Base-by-base conservation (phyloP, 2,888 invertebrate species). In the Seladonia tumulorum region DNA sequence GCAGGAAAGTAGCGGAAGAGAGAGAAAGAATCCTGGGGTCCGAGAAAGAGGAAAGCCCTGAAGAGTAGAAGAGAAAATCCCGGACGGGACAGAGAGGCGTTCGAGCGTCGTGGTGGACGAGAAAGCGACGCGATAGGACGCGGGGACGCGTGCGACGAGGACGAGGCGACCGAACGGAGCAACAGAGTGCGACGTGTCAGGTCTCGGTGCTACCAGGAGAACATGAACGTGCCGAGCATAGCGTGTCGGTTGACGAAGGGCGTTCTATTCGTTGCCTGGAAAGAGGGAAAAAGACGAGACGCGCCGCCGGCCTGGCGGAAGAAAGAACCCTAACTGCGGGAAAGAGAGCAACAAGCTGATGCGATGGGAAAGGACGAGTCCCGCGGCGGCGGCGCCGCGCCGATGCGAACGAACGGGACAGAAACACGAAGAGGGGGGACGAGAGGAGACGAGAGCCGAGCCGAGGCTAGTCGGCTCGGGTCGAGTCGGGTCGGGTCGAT, bases 131-230 rank as follows among this genome's bases (percentile, higher is more conserved):
- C 5, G 68, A 87, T 87, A 86, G 86, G 81, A 73, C 53, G 71
- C 63, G 75, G 68, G 83, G 76, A 87, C 76, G 86, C 57, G 88
- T 86, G 90, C 83, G 88, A 92, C 88, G 91, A 93, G 89, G 91
- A 91, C 76, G 89, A 82, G 86, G 45, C 80, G 88, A 89, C 76
- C 83, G 88, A 89, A 88, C 89, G 91, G 94, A 94, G 94, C 93
- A 94, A 94, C 94, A 94, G 94, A 94, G 94, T 94, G 94, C 94
- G 93, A 93, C 93, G 93, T 93, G 93, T 90, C 92, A 92, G 93
- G 93, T 93, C 92, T 94, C 93, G 93, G 93, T 87, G 92, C 88
- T 91, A 95, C 92, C 94, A 94, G 94, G 94, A 91, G 94, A 94
- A 92, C 94, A 95, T 93, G 92, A 86, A 45, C 79, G 87, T 10